Evolutionary conservation across 2,113 vertebrate species (phyloP).

Genomic region (Pteruthius melanotis): DNA sequence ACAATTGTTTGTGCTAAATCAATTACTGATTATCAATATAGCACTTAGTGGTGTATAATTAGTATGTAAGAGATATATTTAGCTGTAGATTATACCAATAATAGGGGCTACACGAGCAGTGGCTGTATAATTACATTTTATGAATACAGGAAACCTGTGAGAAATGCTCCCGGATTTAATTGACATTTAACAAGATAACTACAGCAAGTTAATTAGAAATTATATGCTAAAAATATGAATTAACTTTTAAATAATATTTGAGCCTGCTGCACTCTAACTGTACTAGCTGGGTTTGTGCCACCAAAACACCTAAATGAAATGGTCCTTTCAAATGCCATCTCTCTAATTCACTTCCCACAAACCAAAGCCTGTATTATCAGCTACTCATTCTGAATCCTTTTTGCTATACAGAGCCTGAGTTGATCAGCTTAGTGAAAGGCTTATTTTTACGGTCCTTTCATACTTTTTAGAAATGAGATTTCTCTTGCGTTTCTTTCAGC

Average conservation of each 20-base stretch:
- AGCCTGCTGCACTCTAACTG: constrained; percentile 55
- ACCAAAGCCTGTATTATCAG: constrained; percentile 54
- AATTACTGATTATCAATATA: constrained; percentile 74
- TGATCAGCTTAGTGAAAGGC: constrained; percentile 63
- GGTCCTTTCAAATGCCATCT: background rate
- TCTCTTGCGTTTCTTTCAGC: constrained; percentile 25
- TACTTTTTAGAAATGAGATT: constrained; percentile 38
- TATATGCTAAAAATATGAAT: constrained; percentile 81
- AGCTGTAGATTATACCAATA: constrained; percentile 66
- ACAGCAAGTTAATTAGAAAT: constrained; percentile 78
- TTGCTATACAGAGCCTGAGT: constrained; percentile 10
- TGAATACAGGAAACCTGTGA: constrained; percentile 78
- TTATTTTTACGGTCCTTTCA: constrained; percentile 47
- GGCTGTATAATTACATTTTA: constrained; percentile 73
- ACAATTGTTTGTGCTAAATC: constrained; percentile 68
- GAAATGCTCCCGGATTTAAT: constrained; percentile 73
- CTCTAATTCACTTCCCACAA: constrained; percentile 64
- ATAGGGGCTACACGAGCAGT: constrained; percentile 69
- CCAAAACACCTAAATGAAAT: constrained; percentile 66
- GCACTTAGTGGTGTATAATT: constrained; percentile 61
- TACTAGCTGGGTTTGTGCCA: constrained; percentile 33
- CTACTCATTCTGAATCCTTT: constrained; percentile 40
- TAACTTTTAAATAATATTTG: constrained; percentile 79
- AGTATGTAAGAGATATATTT: constrained; percentile 69
- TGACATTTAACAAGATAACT: constrained; percentile 84